Evolutionary conservation across 35 echinoderm and acorn worm genomes (phyloP).

Genomic region (Heliocidaris erythrogramma): DNA sequence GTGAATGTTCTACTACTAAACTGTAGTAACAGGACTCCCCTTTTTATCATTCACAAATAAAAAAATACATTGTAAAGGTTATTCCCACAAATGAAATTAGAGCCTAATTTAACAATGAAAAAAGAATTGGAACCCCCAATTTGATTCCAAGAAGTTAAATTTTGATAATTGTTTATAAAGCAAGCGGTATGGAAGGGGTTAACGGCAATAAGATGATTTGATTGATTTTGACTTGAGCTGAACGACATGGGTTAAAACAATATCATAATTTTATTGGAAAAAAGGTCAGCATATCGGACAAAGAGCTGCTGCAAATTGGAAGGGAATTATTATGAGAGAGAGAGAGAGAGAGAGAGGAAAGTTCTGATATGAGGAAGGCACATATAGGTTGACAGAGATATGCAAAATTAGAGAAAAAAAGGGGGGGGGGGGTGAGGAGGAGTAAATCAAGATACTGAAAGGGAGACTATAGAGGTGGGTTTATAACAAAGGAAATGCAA

Average conservation of each 20-base stretch:
- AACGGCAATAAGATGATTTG: neutral
- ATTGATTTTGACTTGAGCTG: neutral
- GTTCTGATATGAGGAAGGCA: neutral
- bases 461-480: neutral
- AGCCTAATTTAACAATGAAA: too few species aligned
- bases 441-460: neutral
- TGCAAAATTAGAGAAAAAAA: neutral
- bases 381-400: neutral
- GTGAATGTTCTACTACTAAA: too few species aligned
- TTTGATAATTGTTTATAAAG: too few species aligned
- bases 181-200: neutral
- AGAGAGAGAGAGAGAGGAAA: neutral
- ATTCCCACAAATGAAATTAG: too few species aligned
- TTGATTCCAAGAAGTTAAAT: too few species aligned
- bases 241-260: neutral
- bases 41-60: too few species aligned
- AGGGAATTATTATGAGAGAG: neutral
- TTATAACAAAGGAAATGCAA: neutral
- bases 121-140: too few species aligned
- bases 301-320: neutral
- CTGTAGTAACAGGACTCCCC: too few species aligned
- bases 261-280: neutral
- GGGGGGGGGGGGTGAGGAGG: neutral
- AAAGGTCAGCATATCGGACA: neutral
- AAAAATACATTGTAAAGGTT: too few species aligned